A percentile compares a stretch with the other conserved stretches of the same genome.
Conservation (phyloP, 2,888 invertebrate species). For the Alloscopus bannaensis region DNA sequence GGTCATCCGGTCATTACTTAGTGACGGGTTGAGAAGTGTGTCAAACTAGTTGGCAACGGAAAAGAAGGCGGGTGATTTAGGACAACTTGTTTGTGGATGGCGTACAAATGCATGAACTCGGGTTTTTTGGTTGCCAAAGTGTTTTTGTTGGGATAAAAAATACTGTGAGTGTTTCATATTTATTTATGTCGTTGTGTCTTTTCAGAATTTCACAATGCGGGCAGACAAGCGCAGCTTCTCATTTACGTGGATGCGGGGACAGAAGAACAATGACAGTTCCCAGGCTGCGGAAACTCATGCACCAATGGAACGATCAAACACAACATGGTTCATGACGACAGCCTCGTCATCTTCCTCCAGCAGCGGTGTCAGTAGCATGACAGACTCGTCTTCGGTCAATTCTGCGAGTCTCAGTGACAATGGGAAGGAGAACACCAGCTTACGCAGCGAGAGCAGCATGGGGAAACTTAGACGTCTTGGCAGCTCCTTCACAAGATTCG, state of each 20-base stretch:
- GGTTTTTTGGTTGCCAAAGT: too few relatives aligned
- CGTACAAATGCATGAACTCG: too few relatives aligned
- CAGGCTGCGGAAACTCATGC: not conserved
- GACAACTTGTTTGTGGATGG: too few relatives aligned
- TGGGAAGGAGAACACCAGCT: conserved; percentile 26
- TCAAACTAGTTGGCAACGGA: too few relatives aligned
- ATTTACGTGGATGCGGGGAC: conserved; percentile 72
- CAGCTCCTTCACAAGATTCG: conserved; percentile 59
- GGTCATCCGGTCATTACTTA: too few relatives aligned
- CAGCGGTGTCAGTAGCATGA: conserved; percentile 53
- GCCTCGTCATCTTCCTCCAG: conserved; percentile 45
- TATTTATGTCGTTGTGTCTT: not conserved
- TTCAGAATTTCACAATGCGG: conserved; percentile 64
- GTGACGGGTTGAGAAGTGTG: too few relatives aligned
- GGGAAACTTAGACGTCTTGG: conserved; percentile 56
- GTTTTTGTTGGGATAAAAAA: too few relatives aligned
- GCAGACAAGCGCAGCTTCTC: conserved; percentile 73
- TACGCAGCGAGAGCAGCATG: conserved; percentile 30
- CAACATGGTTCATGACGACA: conserved; percentile 39
- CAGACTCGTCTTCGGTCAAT: conserved; percentile 23
- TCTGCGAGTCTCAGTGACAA: conserved; percentile 3
- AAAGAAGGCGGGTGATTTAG: too few relatives aligned
- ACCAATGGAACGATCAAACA: not conserved
- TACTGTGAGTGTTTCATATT: not conserved
- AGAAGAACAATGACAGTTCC: conserved; percentile 38